Evolutionary conservation across 2,797 vertebrate genomes (phyloP).

Genomic region (Hapalemur alaotrensis): DNA sequence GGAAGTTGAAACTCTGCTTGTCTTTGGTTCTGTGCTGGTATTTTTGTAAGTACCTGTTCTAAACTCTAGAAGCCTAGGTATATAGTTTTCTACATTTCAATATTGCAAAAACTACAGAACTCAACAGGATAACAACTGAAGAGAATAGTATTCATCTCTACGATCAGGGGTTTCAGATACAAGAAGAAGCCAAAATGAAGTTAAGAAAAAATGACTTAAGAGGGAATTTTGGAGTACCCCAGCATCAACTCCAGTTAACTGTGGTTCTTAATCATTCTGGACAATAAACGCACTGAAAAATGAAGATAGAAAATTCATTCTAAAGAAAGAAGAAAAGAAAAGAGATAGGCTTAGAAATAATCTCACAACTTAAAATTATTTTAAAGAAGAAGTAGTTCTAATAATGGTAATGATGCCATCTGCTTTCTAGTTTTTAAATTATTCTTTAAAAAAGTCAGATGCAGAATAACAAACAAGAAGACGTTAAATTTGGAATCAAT

Average conservation of each 20-base stretch:
- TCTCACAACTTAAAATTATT: neutral
- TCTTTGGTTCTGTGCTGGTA: neutral
- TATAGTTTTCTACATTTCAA: neutral
- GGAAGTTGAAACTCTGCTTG: neutral
- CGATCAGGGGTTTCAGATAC: neutral
- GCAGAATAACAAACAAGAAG: constrained; percentile 24
- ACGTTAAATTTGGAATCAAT: constrained; percentile 53
- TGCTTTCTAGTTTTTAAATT: constrained; percentile 43
- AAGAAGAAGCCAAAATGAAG: neutral
- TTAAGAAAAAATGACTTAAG: neutral
- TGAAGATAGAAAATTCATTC: neutral
- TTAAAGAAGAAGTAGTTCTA: constrained; percentile 15
- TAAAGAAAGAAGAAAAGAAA: neutral
- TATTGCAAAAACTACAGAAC: neutral
- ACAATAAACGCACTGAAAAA: neutral
- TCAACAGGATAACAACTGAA: neutral
- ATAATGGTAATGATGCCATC: neutral
- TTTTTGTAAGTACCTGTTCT: neutral
- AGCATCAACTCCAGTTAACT: neutral
- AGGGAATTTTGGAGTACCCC: neutral
- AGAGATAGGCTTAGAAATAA: neutral
- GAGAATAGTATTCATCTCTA: neutral
- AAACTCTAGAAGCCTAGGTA: neutral
- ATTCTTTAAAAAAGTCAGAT: constrained; percentile 2
- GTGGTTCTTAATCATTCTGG: neutral